phyloP scores from a whole-genome alignment of 2,888 invertebrate species.

The Lampropteryx suffumata region DNA sequence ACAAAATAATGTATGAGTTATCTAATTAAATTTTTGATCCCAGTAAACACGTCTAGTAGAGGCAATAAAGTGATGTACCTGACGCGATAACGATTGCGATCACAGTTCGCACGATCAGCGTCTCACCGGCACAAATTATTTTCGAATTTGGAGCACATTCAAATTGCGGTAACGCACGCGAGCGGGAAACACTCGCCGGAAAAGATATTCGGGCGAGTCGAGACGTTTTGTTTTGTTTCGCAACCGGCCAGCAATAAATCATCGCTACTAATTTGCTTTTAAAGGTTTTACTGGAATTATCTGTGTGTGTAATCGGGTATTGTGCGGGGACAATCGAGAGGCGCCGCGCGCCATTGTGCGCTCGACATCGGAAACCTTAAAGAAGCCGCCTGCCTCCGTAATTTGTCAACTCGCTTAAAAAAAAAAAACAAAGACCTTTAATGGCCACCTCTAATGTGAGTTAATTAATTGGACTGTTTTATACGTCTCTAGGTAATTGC shows the following conservation, averaged over 20 bases:
- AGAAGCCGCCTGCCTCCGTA: slow-evolving; percentile 61
- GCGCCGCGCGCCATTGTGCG: slow-evolving; percentile 58
- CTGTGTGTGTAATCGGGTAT: slow-evolving; percentile 74
- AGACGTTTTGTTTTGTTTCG: slow-evolving; percentile 61
- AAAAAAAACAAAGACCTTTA: slow-evolving; percentile 67
- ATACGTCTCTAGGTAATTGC: slow-evolving; percentile 59
- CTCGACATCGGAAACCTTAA: slow-evolving; percentile 48
- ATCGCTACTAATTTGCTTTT: slow-evolving; percentile 80
- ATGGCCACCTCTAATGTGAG: slow-evolving; percentile 59
- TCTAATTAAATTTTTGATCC: no score
- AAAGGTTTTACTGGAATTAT: slow-evolving; percentile 78
- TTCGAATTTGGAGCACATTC: slow-evolving; percentile 80
- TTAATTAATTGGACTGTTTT: slow-evolving; percentile 72
- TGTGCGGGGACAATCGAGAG: slow-evolving; percentile 65
- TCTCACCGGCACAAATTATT: slow-evolving; percentile 68
- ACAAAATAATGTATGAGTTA: neutral
- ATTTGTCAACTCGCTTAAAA: slow-evolving; percentile 69
- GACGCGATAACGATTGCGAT: slow-evolving; percentile 45
- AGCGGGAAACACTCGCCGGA: slow-evolving; percentile 69
- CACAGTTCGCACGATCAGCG: slow-evolving; percentile 50
- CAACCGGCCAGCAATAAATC: slow-evolving; percentile 75
- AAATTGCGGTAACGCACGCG: slow-evolving; percentile 80
- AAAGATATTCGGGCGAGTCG: slow-evolving; percentile 58
- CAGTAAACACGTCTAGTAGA: no score
- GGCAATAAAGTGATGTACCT: slow-evolving; percentile 50